phyloP scores from a whole-genome alignment of 1,140 invertebrate genomes.

The Anadara kagoshimensis region DNA sequence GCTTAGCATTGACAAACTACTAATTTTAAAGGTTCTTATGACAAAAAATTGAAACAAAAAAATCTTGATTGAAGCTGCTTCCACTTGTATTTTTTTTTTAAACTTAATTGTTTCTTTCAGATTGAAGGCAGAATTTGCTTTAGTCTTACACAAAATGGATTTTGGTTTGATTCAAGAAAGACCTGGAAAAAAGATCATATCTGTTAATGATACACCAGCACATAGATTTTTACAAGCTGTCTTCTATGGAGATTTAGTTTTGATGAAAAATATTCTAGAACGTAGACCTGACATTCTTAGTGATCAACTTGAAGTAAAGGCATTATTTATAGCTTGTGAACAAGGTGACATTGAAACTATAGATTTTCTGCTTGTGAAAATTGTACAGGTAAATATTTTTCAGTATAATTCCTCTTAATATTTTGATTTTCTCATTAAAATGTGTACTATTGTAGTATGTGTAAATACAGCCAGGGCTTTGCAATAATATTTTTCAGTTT shows the following conservation, averaged over 20 bases:
- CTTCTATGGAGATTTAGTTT: constrained; percentile 11
- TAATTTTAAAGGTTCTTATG: too few relatives aligned
- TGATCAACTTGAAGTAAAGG: constrained; percentile 38
- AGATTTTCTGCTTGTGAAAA: constrained; percentile 21
- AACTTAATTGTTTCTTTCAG: too few relatives aligned
- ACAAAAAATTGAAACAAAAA: too few relatives aligned
- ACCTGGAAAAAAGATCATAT: constrained; percentile 19
- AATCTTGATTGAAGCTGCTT: too few relatives aligned
- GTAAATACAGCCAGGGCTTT: too few relatives aligned
- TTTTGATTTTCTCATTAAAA: not conserved
- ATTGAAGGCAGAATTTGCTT: too few relatives aligned
- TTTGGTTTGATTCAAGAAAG: constrained; percentile 21
- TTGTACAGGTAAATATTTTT: not conserved
- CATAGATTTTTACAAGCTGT: constrained; percentile 33
- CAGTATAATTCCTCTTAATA: not conserved
- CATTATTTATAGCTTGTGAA: constrained; percentile 40
- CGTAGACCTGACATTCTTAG: constrained; percentile 22
- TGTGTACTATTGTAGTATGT: not conserved
- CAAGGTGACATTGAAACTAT: constrained; percentile 34
- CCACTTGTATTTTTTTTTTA: too few relatives aligned
- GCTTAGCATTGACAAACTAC: too few relatives aligned
- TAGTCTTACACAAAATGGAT: constrained; percentile 6
- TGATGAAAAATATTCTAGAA: constrained; percentile 27
- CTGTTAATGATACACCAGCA: constrained; percentile 23
- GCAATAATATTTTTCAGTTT: not conserved